Base-by-base conservation (phyloP, 2,113 vertebrate species). In the Syrmaticus mikado region DNA sequence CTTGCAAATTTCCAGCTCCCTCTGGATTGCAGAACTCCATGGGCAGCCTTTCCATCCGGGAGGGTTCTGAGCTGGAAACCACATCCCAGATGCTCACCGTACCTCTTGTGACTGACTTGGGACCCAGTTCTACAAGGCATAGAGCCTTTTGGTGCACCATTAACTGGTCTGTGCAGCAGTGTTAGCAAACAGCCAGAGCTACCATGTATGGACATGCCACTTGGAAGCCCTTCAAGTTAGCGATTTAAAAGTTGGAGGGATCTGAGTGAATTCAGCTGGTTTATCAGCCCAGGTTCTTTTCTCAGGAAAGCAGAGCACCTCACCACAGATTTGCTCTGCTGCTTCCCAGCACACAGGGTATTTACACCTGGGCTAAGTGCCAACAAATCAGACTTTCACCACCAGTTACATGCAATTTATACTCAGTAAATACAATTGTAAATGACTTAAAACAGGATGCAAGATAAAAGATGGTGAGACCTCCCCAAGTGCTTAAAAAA, bases 31-130 rank as follows among this genome's bases (percentile, higher is more conserved):
- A 38, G 0, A 7, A 89, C 64, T 64, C 45, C 17, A 40, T 1
- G 1, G 19, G 38, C 24, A 27, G 17, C 25, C 25, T 40, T 64
- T 40, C 36, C 25, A 64, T 25, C 38, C 15, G 13, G 72, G 40
- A 62, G 60, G 45, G 45, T 17, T 34, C 46, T 73, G 65, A 61
- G 36, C 61, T 94, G 52, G 10, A 83, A 90, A 62, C 38, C 40
- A 32, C 46, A 72, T 12, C 46, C 53, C 74, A 86, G 62, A 61
- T 32, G 34, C 65, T 50, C n/a, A 50, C 50, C 45, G 58, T 2
- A 0, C 67, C 41, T 64, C 0, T 0, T 4, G 4, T 18, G 58
- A 53, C 13, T 53, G 53, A 81, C 17, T 45, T 34, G 55, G 46
- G 72, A 46, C 12, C 53, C 13, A 24, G 38, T 74, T 81, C 82